Evolutionary conservation across 2,113 vertebrate genomes (phyloP).

Genomic region (Murina feae): DNA sequence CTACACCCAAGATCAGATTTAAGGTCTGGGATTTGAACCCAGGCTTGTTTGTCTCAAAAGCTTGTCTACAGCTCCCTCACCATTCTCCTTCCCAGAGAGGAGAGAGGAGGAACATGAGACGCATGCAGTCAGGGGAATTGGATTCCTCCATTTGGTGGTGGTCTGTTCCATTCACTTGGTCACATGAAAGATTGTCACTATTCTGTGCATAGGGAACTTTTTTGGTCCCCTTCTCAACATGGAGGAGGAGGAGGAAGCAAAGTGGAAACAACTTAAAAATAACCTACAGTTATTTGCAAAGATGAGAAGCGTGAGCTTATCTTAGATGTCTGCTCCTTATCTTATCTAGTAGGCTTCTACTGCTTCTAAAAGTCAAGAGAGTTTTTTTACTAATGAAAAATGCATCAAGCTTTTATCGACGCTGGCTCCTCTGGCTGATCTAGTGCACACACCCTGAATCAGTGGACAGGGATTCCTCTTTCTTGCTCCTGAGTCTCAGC

Average conservation of each 20-base stretch:
- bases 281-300: neutral
- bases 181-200: neutral
- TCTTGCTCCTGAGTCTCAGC: neutral
- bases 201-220: neutral
- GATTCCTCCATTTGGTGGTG: neutral
- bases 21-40: neutral
- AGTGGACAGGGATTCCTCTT: neutral
- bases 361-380: conserved; percentile 7
- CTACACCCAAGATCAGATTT: neutral
- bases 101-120: neutral
- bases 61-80: neutral
- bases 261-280: neutral
- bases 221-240: neutral
- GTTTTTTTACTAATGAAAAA: neutral
- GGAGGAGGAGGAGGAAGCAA: neutral
- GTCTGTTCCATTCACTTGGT: neutral
- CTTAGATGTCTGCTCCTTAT: neutral
- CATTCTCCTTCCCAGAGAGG: neutral
- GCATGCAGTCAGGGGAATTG: neutral
- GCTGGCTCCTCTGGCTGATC: neutral
- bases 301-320: neutral
- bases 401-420: neutral
- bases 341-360: neutral
- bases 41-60: neutral
- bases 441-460: neutral